These are phyloP conservation scores for Ophion obscuratus DNA, from an alignment of 2,888 invertebrate species.

Conservation along the genomic window DNA sequence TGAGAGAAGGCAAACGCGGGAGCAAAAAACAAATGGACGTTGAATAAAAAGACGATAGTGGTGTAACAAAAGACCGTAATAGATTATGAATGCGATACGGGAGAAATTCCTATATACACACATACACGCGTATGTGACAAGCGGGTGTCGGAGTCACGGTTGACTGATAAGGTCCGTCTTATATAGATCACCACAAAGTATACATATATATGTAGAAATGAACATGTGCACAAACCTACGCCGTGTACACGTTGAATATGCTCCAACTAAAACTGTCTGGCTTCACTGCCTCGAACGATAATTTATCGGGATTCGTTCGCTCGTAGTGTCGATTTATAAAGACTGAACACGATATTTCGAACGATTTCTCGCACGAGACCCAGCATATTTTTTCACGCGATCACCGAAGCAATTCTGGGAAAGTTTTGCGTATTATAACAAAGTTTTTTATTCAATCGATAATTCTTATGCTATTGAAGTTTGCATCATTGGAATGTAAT, in stretches of 20 bases:
- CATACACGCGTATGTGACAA: not conserved
- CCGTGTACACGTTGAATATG: not conserved
- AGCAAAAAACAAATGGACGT: not conserved
- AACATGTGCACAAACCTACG: not conserved
- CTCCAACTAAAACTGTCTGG: not conserved
- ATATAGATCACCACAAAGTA: slow-evolving; percentile 16
- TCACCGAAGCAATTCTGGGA: not conserved
- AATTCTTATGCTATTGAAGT: no score
- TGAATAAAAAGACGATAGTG: slow-evolving; percentile 24
- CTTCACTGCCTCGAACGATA: not conserved
- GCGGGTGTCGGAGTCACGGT: not conserved
- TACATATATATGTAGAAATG: not conserved
- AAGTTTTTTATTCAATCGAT: no score
- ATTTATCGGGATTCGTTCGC: slow-evolving; percentile 5
- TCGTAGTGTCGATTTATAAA: no score
- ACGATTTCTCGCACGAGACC: not conserved
- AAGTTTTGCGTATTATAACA: no score
- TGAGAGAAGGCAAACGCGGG: not conserved
- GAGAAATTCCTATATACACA: not conserved
- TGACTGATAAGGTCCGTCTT: slow-evolving; percentile 41
- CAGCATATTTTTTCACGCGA: not conserved
- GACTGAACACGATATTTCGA: not conserved
- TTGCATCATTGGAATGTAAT: not conserved
- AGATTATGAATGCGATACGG: slow-evolving; percentile 20
- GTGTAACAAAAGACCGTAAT: slow-evolving; percentile 40